A percentile compares a stretch with the other conserved stretches of the same genome.
Evolutionary conservation across 2,888 invertebrate species (phyloP).

Genomic region (Baronia brevicornis): DNA sequence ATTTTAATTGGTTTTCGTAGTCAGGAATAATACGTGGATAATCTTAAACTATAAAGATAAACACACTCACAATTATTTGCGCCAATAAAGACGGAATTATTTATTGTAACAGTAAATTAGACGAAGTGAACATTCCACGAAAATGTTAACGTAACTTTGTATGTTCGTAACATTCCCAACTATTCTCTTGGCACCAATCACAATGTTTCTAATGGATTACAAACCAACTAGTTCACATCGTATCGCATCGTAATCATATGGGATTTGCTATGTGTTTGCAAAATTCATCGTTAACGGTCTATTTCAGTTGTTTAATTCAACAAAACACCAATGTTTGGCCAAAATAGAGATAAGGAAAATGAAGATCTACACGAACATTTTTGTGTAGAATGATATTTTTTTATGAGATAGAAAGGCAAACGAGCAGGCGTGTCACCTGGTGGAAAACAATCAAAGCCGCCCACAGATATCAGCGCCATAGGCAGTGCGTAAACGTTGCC

Average conservation of each 20-base stretch:
- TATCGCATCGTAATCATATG: slow-evolving; percentile 10
- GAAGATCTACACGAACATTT: background rate
- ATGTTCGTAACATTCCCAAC: slow-evolving; percentile 12
- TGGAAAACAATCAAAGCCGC: too few species aligned
- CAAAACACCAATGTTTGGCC: background rate
- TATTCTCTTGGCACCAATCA: slow-evolving; percentile 13
- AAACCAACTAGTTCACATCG: slow-evolving; percentile 13
- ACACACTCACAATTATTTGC: too few species aligned
- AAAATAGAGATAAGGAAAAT: background rate
- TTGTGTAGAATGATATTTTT: background rate
- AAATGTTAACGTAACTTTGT: slow-evolving; percentile 22
- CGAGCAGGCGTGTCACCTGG: too few species aligned
- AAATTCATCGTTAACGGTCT: slow-evolving; percentile 7
- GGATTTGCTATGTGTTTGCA: slow-evolving; percentile 10
- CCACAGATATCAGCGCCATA: too few species aligned
- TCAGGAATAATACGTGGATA: too few species aligned
- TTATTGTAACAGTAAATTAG: slow-evolving; percentile 13
- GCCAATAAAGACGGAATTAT: slow-evolving; percentile 18
- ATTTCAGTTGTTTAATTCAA: slow-evolving; percentile 4
- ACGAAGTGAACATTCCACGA: slow-evolving; percentile 18
- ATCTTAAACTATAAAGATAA: too few species aligned
- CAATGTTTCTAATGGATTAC: slow-evolving; percentile 12
- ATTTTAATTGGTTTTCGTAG: too few species aligned
- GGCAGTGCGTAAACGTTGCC: too few species aligned
- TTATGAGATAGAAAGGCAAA: too few species aligned